These are phyloP conservation scores for Drosophila sulfurigaster DNA, from an alignment of 1,140 invertebrate species.

Conservation along the genomic window DNA sequence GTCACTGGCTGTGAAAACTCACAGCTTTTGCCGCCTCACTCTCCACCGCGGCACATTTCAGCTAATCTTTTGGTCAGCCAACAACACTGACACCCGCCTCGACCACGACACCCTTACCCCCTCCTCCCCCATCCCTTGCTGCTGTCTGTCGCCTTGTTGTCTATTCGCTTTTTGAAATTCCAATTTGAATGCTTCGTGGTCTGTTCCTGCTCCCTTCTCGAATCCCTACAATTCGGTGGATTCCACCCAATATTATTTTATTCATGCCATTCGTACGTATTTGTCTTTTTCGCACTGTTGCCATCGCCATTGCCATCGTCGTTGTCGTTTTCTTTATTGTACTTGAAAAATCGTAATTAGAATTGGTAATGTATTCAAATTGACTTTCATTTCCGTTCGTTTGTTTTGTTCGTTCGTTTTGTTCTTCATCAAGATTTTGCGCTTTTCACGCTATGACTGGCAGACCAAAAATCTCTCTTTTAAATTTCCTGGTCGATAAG, in stretches of 20 bases:
- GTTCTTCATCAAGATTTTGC: conserved; percentile 66
- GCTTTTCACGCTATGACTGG: conserved; percentile 32
- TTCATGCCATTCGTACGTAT: conserved; percentile 73
- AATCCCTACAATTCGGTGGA: conserved; percentile 34
- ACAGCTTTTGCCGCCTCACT: conserved; percentile 59
- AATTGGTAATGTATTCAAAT: conserved; percentile 85
- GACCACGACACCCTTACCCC: neutral
- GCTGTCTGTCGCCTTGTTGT: conserved; percentile 54
- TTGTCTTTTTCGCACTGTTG: conserved; percentile 52
- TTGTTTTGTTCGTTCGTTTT: conserved; percentile 48
- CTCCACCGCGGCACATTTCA: conserved; percentile 29
- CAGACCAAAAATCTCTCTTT: neutral
- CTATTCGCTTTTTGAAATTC: conserved; percentile 78
- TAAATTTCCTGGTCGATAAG: conserved; percentile 23
- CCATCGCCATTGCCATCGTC: conserved; percentile 19
- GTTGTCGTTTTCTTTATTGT: conserved; percentile 59
- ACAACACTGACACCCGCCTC: conserved; percentile 33
- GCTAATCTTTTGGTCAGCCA: conserved; percentile 81
- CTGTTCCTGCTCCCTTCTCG: conserved; percentile 6
- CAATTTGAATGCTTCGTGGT: conserved; percentile 81
- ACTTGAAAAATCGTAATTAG: conserved; percentile 84
- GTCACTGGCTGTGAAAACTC: conserved; percentile 79
- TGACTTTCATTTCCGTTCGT: conserved; percentile 83
- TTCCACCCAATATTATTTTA: conserved; percentile 78
- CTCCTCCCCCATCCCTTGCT: neutral